phyloP scores from a whole-genome alignment of 2,888 invertebrate species.

The Philonicus albiceps region DNA sequence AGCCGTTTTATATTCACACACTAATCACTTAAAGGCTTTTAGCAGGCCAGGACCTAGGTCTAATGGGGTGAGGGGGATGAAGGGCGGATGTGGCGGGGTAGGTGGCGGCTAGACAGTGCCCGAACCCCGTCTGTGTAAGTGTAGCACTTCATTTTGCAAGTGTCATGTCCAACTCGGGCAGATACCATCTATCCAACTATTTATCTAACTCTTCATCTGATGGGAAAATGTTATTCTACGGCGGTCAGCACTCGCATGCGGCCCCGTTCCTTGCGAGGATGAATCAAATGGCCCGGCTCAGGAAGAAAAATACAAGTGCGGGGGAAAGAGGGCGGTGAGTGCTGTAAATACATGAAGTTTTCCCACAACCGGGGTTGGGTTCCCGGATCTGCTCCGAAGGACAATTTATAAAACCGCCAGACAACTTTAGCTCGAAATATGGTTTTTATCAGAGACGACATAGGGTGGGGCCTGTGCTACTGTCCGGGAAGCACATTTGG shows the following conservation, averaged over 20 bases:
- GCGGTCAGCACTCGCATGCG: conserved; percentile 35
- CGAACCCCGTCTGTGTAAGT: conserved; percentile 6
- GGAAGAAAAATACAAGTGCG: conserved; percentile 25
- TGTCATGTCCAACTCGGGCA: conserved; percentile 41
- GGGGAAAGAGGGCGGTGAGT: background rate
- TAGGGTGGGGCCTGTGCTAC: background rate
- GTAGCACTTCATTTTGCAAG: conserved; percentile 46
- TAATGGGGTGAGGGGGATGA: background rate
- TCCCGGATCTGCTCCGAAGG: conserved; percentile 20
- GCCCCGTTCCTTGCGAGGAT: background rate
- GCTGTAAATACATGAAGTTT: conserved; percentile 34
- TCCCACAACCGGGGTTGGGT: background rate
- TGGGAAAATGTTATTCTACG: conserved; percentile 36
- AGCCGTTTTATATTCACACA: conserved; percentile 48
- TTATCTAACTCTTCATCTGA: conserved; percentile 42
- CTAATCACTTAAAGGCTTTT: conserved; percentile 48
- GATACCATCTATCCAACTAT: conserved; percentile 45
- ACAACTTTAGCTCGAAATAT: conserved; percentile 43
- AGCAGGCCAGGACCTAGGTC: conserved; percentile 33
- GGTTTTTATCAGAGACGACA: conserved; percentile 32
- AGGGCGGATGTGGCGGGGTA: background rate
- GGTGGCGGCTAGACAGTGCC: background rate
- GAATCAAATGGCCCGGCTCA: background rate
- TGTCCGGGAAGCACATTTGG: background rate
- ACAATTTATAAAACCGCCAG: conserved; percentile 44